Percentiles rank a stretch among this genome's conserved stretches.
phyloP scores from a whole-genome alignment of 2,113 vertebrate genomes.

The Panthera tigris region DNA sequence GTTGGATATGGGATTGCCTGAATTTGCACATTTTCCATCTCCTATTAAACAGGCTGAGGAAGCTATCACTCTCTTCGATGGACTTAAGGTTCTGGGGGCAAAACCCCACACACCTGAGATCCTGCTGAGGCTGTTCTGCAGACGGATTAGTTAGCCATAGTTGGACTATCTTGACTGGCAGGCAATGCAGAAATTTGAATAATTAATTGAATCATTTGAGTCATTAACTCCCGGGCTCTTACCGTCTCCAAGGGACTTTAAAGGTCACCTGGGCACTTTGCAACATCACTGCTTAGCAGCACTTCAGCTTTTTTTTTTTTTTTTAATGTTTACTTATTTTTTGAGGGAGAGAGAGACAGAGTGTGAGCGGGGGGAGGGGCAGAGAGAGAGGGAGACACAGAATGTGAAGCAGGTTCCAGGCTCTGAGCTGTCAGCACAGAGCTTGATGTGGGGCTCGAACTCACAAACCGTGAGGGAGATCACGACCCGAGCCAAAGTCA shows the following conservation, averaged over 20 bases:
- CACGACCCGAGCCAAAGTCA: too few species aligned
- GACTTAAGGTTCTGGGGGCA: neutral
- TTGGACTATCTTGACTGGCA: neutral
- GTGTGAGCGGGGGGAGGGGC: too few species aligned
- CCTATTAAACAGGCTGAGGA: neutral
- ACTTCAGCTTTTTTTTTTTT: neutral
- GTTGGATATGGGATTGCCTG: constrained; percentile 56
- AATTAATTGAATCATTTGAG: neutral
- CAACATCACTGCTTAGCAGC: neutral
- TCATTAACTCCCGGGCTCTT: neutral
- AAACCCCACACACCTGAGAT: neutral
- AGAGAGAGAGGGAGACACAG: too few species aligned
- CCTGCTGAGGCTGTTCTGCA: neutral
- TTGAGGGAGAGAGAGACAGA: too few species aligned
- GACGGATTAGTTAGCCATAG: neutral
- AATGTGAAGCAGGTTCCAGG: too few species aligned
- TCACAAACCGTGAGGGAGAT: too few species aligned
- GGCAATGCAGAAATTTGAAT: neutral
- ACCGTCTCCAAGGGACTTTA: neutral
- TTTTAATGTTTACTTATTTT: too few species aligned
- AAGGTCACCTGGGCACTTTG: neutral
- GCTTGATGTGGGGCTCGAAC: too few species aligned
- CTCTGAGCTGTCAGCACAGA: too few species aligned
- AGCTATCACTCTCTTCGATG: neutral
- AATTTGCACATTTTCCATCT: constrained; percentile 47